Percentiles rank a stretch among this genome's conserved stretches.
Evolutionary conservation across 2,797 vertebrate genomes (phyloP).

Genomic region (Tauraco hartlaubi): DNA sequence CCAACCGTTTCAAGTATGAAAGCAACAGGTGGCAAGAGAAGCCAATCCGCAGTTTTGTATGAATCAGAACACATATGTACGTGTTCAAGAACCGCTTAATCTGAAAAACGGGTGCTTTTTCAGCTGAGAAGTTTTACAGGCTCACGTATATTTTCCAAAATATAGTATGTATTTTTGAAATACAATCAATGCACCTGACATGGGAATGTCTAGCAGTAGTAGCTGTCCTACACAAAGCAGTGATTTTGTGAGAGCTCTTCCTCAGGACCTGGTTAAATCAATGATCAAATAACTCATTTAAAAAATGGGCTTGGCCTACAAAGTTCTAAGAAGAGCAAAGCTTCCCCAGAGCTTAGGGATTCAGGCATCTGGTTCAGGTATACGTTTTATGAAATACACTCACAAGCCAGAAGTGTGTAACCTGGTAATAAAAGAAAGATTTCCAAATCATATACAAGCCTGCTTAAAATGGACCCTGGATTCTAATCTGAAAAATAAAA

Average conservation of each 20-base stretch:
- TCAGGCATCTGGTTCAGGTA: neutral
- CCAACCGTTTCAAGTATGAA: neutral
- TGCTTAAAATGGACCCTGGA: neutral
- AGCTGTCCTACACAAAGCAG: neutral
- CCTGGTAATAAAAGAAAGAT: too few relatives aligned
- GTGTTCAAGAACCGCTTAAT: neutral
- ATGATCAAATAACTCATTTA: neutral
- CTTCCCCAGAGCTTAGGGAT: neutral
- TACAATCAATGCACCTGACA: neutral
- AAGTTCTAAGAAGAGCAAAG: neutral
- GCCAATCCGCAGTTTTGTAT: rapidly evolving
- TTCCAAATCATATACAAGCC: neutral
- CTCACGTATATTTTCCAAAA: neutral
- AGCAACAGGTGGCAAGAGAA: neutral
- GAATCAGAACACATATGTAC: neutral
- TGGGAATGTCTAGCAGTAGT: neutral
- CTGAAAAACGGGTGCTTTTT: neutral
- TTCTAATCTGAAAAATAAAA: neutral
- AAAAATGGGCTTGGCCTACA: neutral
- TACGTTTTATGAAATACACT: neutral
- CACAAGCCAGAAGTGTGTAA: neutral
- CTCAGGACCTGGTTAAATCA: neutral
- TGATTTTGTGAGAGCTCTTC: neutral
- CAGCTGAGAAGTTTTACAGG: neutral
- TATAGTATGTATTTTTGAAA: neutral